Conservation (phyloP, 2,113 vertebrate genomes). For the Hyla sarda region DNA sequence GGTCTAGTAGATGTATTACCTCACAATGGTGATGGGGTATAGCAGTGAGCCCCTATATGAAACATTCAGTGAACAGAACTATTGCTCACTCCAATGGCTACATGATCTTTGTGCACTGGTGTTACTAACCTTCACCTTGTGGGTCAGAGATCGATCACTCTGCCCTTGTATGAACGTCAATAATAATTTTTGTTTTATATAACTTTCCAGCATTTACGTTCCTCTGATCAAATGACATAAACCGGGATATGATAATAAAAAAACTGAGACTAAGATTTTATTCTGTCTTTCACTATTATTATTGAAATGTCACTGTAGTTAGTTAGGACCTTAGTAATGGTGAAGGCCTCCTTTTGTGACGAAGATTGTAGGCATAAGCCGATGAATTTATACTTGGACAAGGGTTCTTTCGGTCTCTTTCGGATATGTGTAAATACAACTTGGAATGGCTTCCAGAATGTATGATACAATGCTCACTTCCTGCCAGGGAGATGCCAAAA, state of each 20-base stretch:
- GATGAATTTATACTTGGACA: conserved; percentile 12
- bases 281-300: background rate
- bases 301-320: background rate
- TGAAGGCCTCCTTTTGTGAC: background rate
- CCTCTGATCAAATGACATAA: background rate
- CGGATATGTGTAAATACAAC: background rate
- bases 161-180: background rate
- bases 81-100: too few species aligned
- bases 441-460: conserved; percentile 73
- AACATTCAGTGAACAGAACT: too few species aligned
- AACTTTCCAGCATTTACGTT: background rate
- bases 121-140: background rate
- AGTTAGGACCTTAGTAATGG: background rate
- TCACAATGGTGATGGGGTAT: background rate
- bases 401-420: background rate
- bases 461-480: conserved; percentile 74
- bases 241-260: background rate
- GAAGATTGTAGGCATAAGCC: background rate
- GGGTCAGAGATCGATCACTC: background rate
- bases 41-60: too few species aligned
- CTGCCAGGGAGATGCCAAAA: conserved; percentile 72
- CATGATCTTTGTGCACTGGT: background rate
- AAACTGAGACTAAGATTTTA: background rate
- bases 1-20: too few species aligned
- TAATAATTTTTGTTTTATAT: too few species aligned